Evolutionary conservation across 2,888 invertebrate species (phyloP).

Genomic region (Heliconius cydno): DNA sequence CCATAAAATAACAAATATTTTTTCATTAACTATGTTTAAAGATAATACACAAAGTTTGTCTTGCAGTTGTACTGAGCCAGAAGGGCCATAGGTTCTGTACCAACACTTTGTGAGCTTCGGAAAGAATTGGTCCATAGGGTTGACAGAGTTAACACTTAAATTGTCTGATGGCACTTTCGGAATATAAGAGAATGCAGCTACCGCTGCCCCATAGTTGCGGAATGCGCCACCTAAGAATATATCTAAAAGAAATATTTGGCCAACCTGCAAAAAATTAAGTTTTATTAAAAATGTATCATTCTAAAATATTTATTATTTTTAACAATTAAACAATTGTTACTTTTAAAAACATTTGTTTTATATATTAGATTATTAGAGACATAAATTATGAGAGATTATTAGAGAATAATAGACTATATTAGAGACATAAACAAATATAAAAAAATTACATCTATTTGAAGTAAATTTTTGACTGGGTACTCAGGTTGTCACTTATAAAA

Average conservation of each 20-base stretch:
- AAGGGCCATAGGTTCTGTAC: slow-evolving; percentile 83
- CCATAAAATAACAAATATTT: slow-evolving; percentile 89
- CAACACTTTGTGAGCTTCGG: slow-evolving; percentile 88
- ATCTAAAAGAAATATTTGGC: slow-evolving; percentile 87
- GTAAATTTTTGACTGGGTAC: too few relatives aligned
- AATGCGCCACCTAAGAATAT: slow-evolving; percentile 86
- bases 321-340: too few relatives aligned
- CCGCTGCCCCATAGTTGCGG: slow-evolving; percentile 83
- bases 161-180: slow-evolving; percentile 59
- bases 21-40: slow-evolving; percentile 91
- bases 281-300: background rate
- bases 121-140: slow-evolving; percentile 87
- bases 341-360: too few relatives aligned
- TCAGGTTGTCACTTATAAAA: background rate
- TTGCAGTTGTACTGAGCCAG: slow-evolving; percentile 81
- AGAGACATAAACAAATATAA: too few relatives aligned
- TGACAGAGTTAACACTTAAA: slow-evolving; percentile 59
- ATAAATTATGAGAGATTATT: too few relatives aligned
- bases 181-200: slow-evolving; percentile 74
- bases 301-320: background rate
- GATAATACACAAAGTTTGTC: slow-evolving; percentile 90
- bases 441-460: too few relatives aligned
- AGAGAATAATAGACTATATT: too few relatives aligned
- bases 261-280: slow-evolving; percentile 71
- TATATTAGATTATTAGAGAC: too few relatives aligned